Evolutionary conservation across 2,888 invertebrate species (phyloP).

Genomic region (Drosophila gaucha): DNA sequence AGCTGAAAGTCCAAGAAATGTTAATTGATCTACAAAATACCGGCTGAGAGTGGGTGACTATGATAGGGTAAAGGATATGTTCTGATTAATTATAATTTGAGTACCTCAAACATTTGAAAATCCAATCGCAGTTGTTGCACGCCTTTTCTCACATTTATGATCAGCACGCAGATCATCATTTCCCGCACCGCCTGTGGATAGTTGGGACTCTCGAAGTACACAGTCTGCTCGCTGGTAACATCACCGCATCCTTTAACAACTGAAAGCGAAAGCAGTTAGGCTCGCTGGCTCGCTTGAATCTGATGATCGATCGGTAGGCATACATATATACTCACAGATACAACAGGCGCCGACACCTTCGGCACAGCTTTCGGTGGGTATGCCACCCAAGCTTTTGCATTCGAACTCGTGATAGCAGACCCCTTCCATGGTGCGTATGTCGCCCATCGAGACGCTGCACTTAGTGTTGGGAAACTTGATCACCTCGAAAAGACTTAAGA

Average conservation of each 20-base stretch:
- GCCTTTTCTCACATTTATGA: constrained; percentile 86
- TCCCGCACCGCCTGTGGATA: constrained; percentile 87
- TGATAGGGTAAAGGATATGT: no score
- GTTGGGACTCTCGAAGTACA: constrained; percentile 90
- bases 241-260: constrained; percentile 89
- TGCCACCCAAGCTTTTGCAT: constrained; percentile 88
- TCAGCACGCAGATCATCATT: constrained; percentile 88
- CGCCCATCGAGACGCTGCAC: constrained; percentile 85
- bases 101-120: constrained; percentile 89
- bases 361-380: constrained; percentile 89
- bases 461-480: constrained; percentile 89
- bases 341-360: constrained; percentile 91
- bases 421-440: constrained; percentile 88
- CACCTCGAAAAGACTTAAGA: constrained; percentile 89
- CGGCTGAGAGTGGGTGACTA: no score
- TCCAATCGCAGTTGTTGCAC: constrained; percentile 90
- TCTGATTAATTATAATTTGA: background rate
- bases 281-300: constrained; percentile 6
- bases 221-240: constrained; percentile 87
- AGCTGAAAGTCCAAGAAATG: constrained; percentile 85
- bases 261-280: constrained; percentile 77
- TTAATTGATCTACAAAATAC: no score
- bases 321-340: constrained; percentile 87
- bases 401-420: constrained; percentile 89
- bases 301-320: background rate